A percentile compares a stretch with the other conserved stretches of the same genome.
Evolutionary conservation across 1,140 invertebrate genomes (phyloP).

Genomic region (Anagrus nilaparvatae): DNA sequence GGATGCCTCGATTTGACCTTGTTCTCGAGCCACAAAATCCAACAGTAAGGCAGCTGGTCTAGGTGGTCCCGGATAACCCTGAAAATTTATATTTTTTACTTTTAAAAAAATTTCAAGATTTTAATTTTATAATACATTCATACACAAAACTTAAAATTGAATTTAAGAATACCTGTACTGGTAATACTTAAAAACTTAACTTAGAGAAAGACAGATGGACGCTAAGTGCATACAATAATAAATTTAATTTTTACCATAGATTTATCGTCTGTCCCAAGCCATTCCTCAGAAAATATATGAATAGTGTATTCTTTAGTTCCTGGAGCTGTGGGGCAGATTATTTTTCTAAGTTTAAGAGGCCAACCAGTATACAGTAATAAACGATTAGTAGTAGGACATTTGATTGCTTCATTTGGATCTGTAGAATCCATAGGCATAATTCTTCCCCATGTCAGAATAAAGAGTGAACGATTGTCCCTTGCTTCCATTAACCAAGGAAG

Average conservation of each 20-base stretch:
- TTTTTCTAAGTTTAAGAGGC: slow-evolving; percentile 52
- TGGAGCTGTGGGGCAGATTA: slow-evolving; percentile 61
- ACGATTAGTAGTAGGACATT: slow-evolving; percentile 42
- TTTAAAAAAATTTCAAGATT: no score
- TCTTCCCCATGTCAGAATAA: slow-evolving; percentile 63
- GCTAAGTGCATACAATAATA: no score
- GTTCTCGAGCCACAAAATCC: slow-evolving; percentile 60
- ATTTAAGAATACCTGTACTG: no score
- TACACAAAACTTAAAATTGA: no score
- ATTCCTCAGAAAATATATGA: slow-evolving; percentile 65
- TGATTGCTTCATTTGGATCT: slow-evolving; percentile 27
- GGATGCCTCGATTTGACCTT: slow-evolving; percentile 55
- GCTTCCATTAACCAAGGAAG: slow-evolving; percentile 66
- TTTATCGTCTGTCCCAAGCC: slow-evolving; percentile 41
- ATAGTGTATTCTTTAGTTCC: slow-evolving; percentile 55
- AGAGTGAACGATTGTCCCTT: slow-evolving; percentile 61
- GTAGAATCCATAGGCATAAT: slow-evolving; percentile 38
- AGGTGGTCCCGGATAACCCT: slow-evolving; percentile 32
- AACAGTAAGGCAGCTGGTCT: slow-evolving; percentile 54
- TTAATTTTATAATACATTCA: no score
- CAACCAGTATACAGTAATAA: slow-evolving; percentile 38
- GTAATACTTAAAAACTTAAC: no score
- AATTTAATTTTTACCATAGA: no score
- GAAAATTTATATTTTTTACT: no score
- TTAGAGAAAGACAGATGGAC: no score